phyloP scores from a whole-genome alignment of 2,888 invertebrate species.

The Mongoloraphidia duomilia region DNA sequence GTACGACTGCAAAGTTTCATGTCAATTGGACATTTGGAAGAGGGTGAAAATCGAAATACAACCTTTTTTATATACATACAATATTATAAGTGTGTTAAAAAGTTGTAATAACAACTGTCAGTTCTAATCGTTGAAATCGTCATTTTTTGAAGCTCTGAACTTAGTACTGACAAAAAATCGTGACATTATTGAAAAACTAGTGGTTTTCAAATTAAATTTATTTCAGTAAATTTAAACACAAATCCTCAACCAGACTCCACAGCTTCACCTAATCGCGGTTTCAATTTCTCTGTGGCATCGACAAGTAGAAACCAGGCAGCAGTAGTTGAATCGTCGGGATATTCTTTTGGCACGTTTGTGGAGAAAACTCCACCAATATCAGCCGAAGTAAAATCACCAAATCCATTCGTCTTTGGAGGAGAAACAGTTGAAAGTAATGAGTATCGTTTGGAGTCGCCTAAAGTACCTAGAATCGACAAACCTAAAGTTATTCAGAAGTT shows the following conservation, averaged over 20 bases:
- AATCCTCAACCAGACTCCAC: conserved; percentile 12
- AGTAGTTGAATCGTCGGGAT: conserved; percentile 9
- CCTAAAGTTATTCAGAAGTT: conserved; percentile 36
- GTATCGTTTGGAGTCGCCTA: conserved; percentile 22
- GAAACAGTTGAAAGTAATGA: conserved; percentile 4
- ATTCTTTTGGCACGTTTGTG: not conserved
- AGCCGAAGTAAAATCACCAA: conserved; percentile 17
- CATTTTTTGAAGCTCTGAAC: too few relatives aligned
- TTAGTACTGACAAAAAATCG: too few relatives aligned
- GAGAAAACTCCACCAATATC: conserved; percentile 10
- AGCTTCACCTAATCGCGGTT: conserved; percentile 31
- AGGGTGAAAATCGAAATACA: too few relatives aligned
- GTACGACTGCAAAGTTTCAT: too few relatives aligned
- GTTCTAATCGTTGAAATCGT: too few relatives aligned
- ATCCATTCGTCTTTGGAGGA: conserved; percentile 33
- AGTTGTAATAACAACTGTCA: too few relatives aligned
- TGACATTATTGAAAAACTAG: too few relatives aligned
- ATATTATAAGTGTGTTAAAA: too few relatives aligned
- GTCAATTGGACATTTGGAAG: too few relatives aligned
- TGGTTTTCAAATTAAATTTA: too few relatives aligned
- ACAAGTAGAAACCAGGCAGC: conserved; percentile 9
- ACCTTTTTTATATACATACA: too few relatives aligned
- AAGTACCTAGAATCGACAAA: conserved; percentile 25
- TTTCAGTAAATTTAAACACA: too few relatives aligned
- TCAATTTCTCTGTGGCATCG: conserved; percentile 36